Evolutionary conservation across 2,888 invertebrate species (phyloP).

Genomic region (Mesorhabditis sp.): DNA sequence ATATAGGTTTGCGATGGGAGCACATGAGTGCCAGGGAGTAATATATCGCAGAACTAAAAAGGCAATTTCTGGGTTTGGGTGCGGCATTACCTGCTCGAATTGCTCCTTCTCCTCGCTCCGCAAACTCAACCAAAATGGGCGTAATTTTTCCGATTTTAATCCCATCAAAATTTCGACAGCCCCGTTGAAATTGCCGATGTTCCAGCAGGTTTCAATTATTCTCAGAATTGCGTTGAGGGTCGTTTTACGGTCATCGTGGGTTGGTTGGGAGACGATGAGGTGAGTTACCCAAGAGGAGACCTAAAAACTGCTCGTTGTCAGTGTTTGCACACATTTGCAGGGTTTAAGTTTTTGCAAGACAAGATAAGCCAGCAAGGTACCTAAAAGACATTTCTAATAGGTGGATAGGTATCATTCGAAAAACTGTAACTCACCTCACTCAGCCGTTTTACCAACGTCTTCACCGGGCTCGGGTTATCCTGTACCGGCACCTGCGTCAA

Average conservation of each 20-base stretch:
- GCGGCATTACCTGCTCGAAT: constrained; percentile 38
- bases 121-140: constrained; percentile 84
- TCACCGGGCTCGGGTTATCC: constrained; percentile 67
- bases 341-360: background rate
- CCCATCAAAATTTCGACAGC: constrained; percentile 92
- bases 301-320: constrained; percentile 63
- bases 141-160: constrained; percentile 86
- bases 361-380: no score
- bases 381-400: no score
- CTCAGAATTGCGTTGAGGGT: constrained; percentile 81
- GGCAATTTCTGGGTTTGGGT: background rate
- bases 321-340: background rate
- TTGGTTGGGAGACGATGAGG: constrained; percentile 79
- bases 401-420: no score
- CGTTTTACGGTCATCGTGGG: constrained; percentile 81
- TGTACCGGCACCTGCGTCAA: constrained; percentile 64
- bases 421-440: constrained; percentile 71
- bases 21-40: constrained; percentile 44
- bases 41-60: constrained; percentile 43
- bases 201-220: constrained; percentile 85
- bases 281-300: constrained; percentile 92
- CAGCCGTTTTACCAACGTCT: constrained; percentile 79
- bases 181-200: constrained; percentile 87
- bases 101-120: constrained; percentile 57
- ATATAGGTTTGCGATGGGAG: constrained; percentile 40